Evolutionary conservation across 2,888 invertebrate genomes (phyloP).

Genomic region (Ichneumon xanthorius): DNA sequence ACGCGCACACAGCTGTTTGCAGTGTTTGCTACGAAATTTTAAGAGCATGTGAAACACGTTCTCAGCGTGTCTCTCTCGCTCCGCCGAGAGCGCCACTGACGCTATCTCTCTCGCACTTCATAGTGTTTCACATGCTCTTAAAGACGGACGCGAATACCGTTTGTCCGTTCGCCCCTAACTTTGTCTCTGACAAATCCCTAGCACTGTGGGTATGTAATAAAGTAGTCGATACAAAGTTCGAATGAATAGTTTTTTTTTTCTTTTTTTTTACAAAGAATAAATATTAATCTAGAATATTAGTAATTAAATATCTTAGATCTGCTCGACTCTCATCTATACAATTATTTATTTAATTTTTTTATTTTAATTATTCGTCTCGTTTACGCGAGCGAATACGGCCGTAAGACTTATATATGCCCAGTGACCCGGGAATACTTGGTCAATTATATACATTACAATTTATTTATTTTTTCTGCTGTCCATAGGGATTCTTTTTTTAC

Average conservation of each 20-base stretch:
- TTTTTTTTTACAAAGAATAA: slow-evolving; percentile 55
- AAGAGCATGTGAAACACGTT: no score
- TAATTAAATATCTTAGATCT: slow-evolving; percentile 57
- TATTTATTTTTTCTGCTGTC: neutral
- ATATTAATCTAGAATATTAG: slow-evolving; percentile 59
- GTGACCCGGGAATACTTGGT: slow-evolving; percentile 1
- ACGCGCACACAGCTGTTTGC: slow-evolving; percentile 37
- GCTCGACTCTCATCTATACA: slow-evolving; percentile 48
- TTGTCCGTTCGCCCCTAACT: neutral
- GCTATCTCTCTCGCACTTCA: no score
- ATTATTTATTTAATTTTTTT: neutral
- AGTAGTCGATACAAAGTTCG: slow-evolving; percentile 52
- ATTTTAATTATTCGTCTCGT: slow-evolving; percentile 33
- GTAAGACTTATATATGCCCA: neutral
- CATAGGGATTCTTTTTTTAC: slow-evolving; percentile 17
- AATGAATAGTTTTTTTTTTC: slow-evolving; percentile 29
- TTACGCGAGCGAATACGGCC: neutral
- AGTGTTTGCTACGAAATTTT: neutral
- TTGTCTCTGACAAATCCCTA: neutral
- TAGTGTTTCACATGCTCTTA: no score
- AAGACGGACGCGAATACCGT: neutral
- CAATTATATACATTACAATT: slow-evolving; percentile 14
- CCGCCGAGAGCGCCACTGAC: no score
- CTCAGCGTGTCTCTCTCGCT: no score
- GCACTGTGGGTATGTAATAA: slow-evolving; percentile 52